These are phyloP conservation scores for Equus quagga DNA, from an alignment of 2,113 vertebrate genomes.

Conservation along the genomic window DNA sequence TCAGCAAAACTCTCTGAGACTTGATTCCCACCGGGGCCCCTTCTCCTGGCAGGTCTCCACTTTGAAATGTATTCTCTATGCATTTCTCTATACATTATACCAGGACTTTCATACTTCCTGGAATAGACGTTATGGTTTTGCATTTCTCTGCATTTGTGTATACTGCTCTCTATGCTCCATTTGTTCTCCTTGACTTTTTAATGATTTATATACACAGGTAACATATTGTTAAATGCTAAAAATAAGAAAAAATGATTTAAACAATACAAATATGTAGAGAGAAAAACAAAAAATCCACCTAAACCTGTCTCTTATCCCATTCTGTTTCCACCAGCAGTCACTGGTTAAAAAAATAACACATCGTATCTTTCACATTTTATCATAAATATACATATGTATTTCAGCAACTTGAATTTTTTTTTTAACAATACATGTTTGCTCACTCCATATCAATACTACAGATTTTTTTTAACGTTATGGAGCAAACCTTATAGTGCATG, in stretches of 20 bases:
- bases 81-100: too few relatives aligned
- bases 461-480: not conserved
- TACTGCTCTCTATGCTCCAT: not conserved
- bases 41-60: not conserved
- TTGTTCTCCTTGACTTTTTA: not conserved
- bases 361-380: not conserved
- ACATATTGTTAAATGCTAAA: not conserved
- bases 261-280: not conserved
- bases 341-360: not conserved
- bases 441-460: not conserved
- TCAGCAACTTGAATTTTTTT: not conserved
- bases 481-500: not conserved
- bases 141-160: not conserved
- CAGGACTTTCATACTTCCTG: not conserved
- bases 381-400: not conserved
- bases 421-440: not conserved
- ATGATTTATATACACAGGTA: not conserved
- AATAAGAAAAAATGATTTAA: not conserved
- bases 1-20: not conserved
- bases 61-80: not conserved
- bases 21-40: not conserved
- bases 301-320: not conserved
- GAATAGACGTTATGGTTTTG: not conserved
- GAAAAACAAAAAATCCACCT: not conserved
- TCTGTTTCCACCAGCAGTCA: not conserved